phyloP scores from a whole-genome alignment of 2,888 invertebrate species.

The Troglohyphantes excavatus region DNA sequence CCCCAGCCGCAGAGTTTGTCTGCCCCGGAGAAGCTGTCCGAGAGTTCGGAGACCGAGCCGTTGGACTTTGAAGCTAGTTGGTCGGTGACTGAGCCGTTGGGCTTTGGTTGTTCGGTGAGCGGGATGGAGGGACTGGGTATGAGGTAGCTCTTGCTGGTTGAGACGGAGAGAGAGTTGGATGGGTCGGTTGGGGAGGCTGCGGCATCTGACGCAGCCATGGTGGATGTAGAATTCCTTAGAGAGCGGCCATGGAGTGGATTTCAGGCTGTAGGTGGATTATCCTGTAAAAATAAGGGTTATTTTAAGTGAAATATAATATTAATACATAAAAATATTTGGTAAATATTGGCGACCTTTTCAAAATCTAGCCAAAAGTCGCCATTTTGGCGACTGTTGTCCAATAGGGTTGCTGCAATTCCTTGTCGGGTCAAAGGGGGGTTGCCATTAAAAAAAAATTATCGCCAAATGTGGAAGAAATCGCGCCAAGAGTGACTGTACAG shows the following conservation, averaged over 20 bases:
- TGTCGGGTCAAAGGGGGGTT: no score
- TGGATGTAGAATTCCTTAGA: neutral
- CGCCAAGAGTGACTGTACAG: no score
- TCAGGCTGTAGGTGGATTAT: neutral
- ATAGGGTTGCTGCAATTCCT: no score
- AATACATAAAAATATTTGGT: no score
- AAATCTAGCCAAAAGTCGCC: no score
- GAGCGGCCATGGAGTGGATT: neutral
- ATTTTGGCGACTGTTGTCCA: no score
- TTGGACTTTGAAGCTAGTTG: neutral
- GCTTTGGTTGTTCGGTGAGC: slow-evolving; percentile 37
- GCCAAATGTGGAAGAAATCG: no score
- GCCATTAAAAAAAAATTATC: no score
- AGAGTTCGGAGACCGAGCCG: slow-evolving; percentile 56
- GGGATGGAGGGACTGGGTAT: slow-evolving; percentile 30
- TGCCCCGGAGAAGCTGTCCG: slow-evolving; percentile 80
- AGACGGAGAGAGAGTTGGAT: slow-evolving; percentile 32
- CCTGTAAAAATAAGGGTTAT: neutral
- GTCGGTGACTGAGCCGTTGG: slow-evolving; percentile 13
- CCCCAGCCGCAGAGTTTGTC: slow-evolving; percentile 87
- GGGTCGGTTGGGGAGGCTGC: neutral
- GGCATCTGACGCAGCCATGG: slow-evolving; percentile 38
- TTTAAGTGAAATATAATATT: no score
- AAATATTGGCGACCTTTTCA: no score
- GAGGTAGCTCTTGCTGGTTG: slow-evolving; percentile 63